phyloP scores from a whole-genome alignment of 2,888 invertebrate species.

The Piscicola geometra region DNA sequence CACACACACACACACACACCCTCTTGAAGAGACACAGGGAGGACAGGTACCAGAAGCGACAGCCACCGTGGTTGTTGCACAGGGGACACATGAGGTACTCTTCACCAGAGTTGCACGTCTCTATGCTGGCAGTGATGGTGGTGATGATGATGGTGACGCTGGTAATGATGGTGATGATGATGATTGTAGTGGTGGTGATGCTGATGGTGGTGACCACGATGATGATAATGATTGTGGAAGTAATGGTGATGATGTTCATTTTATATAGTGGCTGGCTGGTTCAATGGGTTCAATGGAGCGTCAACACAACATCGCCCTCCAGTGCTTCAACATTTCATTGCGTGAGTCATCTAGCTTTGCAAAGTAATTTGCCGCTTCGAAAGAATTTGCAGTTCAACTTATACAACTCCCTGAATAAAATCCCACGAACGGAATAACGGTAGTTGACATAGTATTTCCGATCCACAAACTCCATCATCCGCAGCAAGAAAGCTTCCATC shows the following conservation, averaged over 20 bases:
- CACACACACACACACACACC: slow-evolving; percentile 44
- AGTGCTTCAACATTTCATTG: too few relatives aligned
- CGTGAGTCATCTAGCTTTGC: too few relatives aligned
- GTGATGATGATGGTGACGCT: not conserved
- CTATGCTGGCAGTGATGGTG: slow-evolving; percentile 49
- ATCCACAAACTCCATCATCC: too few relatives aligned
- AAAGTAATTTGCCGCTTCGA: too few relatives aligned
- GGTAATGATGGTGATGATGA: not conserved
- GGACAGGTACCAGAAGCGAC: slow-evolving; percentile 60
- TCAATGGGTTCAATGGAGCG: too few relatives aligned
- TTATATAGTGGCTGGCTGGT: not conserved
- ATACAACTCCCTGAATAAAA: too few relatives aligned
- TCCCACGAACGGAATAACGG: too few relatives aligned
- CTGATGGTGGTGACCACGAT: too few relatives aligned
- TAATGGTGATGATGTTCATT: not conserved
- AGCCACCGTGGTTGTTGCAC: slow-evolving; percentile 60
- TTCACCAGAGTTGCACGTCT: slow-evolving; percentile 58
- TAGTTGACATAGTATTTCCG: too few relatives aligned
- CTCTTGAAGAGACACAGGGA: slow-evolving; percentile 60
- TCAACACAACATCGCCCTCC: too few relatives aligned
- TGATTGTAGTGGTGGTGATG: not conserved
- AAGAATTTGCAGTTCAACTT: too few relatives aligned
- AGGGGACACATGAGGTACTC: slow-evolving; percentile 61
- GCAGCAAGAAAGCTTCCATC: too few relatives aligned
- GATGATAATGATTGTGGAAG: not conserved